phyloP scores from a whole-genome alignment of 2,888 invertebrate species.

The Drosophila austrosaltans region DNA sequence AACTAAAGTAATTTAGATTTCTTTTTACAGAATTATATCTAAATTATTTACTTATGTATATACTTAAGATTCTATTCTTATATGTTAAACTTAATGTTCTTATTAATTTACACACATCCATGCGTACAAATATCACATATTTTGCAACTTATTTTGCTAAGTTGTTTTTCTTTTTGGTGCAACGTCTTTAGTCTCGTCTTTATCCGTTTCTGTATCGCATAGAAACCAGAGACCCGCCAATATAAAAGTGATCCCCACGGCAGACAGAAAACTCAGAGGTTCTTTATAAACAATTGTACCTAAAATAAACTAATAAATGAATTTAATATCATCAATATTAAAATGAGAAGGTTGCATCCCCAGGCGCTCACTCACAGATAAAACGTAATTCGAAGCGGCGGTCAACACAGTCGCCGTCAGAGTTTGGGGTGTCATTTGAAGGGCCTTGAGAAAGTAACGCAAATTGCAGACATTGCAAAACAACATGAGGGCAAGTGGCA shows the following conservation, averaged over 20 bases:
- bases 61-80: not conserved
- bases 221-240: slow-evolving; percentile 88
- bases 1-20: too few relatives aligned
- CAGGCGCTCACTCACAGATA: slow-evolving; percentile 84
- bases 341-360: not conserved
- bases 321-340: not conserved
- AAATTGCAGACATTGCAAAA: slow-evolving; percentile 85
- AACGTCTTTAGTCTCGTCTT: not conserved
- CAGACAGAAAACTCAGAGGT: slow-evolving; percentile 88
- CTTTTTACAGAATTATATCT: too few relatives aligned
- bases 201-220: slow-evolving; percentile 68
- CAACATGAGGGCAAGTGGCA: slow-evolving; percentile 85
- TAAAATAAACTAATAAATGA: slow-evolving; percentile 86
- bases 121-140: not conserved
- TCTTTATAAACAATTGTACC: slow-evolving; percentile 90
- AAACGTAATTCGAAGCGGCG: slow-evolving; percentile 86
- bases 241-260: slow-evolving; percentile 89
- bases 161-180: not conserved
- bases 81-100: not conserved
- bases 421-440: slow-evolving; percentile 85
- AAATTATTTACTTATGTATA: too few relatives aligned
- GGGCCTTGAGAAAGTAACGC: slow-evolving; percentile 86
- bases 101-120: not conserved
- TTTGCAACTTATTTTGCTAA: not conserved
- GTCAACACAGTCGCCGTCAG: slow-evolving; percentile 86